A percentile compares a stretch with the other conserved stretches of the same genome.
phyloP scores from a whole-genome alignment of 2,113 vertebrate genomes.

The Microtus pennsylvanicus region DNA sequence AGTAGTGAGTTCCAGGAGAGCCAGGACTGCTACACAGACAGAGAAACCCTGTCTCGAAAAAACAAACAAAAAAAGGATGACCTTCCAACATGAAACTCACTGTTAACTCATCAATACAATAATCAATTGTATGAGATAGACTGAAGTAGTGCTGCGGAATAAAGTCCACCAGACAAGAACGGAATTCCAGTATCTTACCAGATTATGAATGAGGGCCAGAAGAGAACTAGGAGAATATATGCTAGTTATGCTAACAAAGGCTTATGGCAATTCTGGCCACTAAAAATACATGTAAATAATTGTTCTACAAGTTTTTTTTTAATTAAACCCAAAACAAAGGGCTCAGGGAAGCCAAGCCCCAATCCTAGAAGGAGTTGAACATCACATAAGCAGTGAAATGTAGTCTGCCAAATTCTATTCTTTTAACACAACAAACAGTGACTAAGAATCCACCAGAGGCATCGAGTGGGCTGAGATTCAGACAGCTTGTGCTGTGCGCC shows the following conservation, averaged over 20 bases:
- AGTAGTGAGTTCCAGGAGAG: background rate
- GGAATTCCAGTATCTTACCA: conserved; percentile 48
- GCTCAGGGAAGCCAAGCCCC: conserved; percentile 11
- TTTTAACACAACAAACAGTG: conserved; percentile 63
- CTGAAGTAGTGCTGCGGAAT: background rate
- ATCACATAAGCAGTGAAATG: conserved; percentile 41
- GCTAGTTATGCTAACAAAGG: conserved; percentile 33
- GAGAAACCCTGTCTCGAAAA: background rate
- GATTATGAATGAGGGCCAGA: conserved; percentile 13
- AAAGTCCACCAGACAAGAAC: background rate
- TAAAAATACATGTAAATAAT: conserved; percentile 58
- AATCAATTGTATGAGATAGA: background rate
- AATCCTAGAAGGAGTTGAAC: conserved; percentile 45
- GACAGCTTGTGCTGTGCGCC: background rate
- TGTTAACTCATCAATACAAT: conserved; percentile 28
- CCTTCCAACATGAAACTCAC: conserved; percentile 59
- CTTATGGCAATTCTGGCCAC: conserved; percentile 28
- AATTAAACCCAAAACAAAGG: conserved; percentile 44
- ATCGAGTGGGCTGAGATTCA: conserved; percentile 2
- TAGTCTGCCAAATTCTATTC: conserved; percentile 55
- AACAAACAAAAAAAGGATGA: background rate
- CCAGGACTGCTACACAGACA: background rate
- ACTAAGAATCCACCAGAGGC: conserved; percentile 55
- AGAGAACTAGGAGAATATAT: conserved; percentile 29
- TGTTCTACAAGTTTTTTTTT: background rate